Base-by-base conservation (phyloP, 2,888 invertebrate genomes). In the Cephus pulcher region DNA sequence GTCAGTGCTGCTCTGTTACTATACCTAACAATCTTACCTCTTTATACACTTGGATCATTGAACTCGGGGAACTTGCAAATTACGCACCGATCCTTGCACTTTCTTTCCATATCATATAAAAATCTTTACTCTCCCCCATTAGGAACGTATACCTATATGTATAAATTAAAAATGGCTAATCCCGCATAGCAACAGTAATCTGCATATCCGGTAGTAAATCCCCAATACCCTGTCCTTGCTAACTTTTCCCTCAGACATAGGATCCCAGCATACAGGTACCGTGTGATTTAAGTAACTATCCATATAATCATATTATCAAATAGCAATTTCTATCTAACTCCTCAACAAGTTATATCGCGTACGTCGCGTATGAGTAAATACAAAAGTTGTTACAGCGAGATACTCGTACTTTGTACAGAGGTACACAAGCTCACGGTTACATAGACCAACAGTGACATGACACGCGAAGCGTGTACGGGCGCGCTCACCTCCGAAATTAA, bases 401-500 rank as follows among this genome's bases (percentile, higher is more conserved):
- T 2, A 30, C 71, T 71, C 71, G 6, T 33, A 32, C 9, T 71
- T 30, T 1, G 71, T 4, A 32, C 15, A 33, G 32, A 11, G 11
- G 11, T 33, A 3, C 11, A 32, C 71, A 30, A 30, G 15, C 15
- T 56, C 40, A 56, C 15, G 15, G 40, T 15, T 56, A 56, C 32
- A 32, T 71, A 71, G 12, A 33, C 30, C 71, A 32, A 12, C 32
- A 30, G 71, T 30, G 33, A 71, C 71, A 11, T 33, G 71, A 71
- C 71, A 71, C 15, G 12, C 33, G 71, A 71, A 32, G 71, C 71
- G 33, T 71, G 71, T 35, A 35, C 12, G 74, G 35, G 82, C 80
- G 70, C 80, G 79, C 80, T 78, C 80, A 78, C 78, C 77, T 74
- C 76, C 81, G 82, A 82, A 85, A 86, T 88, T 87, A 88, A 85